These are phyloP conservation scores for Columbina picui DNA, from an alignment of 2,113 vertebrate genomes.

Conservation along the genomic window DNA sequence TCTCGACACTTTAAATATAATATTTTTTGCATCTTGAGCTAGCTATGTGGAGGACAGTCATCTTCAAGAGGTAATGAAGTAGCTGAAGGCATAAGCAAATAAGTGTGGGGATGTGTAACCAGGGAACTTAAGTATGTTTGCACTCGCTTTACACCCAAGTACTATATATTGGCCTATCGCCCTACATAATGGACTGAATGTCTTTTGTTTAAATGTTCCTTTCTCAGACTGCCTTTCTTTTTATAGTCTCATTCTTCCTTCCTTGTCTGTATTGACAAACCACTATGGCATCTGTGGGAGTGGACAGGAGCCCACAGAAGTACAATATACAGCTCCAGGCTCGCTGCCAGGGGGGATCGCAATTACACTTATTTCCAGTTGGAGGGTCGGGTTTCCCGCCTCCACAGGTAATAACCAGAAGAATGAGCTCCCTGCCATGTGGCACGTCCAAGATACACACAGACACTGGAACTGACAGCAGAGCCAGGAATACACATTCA, in stretches of 20 bases:
- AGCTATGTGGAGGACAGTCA: neutral
- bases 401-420: slow-evolving; percentile 8
- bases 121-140: neutral
- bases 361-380: neutral
- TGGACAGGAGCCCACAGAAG: neutral
- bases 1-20: neutral
- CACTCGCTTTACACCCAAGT: neutral
- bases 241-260: slow-evolving; percentile 21
- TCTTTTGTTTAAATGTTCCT: neutral
- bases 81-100: neutral
- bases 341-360: neutral
- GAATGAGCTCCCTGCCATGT: neutral
- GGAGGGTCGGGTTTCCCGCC: neutral
- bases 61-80: neutral
- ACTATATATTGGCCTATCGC: neutral
- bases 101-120: neutral
- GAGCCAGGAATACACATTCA: neutral
- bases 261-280: slow-evolving; percentile 27
- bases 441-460: neutral
- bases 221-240: neutral
- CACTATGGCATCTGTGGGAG: neutral
- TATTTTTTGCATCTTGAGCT: neutral
- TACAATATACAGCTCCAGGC: neutral
- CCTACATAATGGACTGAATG: neutral
- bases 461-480: neutral